phyloP scores from a whole-genome alignment of 2,113 vertebrate species.

The Limanda limanda region DNA sequence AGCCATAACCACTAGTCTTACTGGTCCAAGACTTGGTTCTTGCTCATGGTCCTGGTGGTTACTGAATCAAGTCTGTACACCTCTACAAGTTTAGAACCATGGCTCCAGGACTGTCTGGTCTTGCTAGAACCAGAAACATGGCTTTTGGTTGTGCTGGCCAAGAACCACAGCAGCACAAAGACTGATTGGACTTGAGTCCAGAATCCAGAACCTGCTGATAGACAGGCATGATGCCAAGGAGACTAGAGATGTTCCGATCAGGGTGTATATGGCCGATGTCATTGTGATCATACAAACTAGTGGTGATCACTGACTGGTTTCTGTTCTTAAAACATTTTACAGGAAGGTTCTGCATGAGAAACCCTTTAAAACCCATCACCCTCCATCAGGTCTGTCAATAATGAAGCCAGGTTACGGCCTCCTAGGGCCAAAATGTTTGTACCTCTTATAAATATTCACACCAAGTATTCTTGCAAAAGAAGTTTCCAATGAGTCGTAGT shows the following conservation, averaged over 20 bases:
- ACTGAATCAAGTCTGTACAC: constrained; percentile 1
- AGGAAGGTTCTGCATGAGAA: neutral
- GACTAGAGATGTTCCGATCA: constrained; percentile 67
- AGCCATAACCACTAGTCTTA: constrained; percentile 20
- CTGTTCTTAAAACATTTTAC: neutral
- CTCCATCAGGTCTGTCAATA: neutral
- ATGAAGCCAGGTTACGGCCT: neutral
- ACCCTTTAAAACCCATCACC: constrained; percentile 14
- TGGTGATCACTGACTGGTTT: constrained; percentile 7
- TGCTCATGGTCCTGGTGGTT: constrained; percentile 13
- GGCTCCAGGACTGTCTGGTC: constrained; percentile 21
- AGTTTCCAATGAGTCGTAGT: neutral
- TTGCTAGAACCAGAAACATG: constrained; percentile 29
- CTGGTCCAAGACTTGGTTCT: constrained; percentile 33
- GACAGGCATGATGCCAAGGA: constrained; percentile 46
- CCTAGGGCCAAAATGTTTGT: neutral
- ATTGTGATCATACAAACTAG: neutral
- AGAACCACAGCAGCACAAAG: constrained; percentile 67
- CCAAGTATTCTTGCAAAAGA: neutral
- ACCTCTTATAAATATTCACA: neutral
- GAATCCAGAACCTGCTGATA: constrained; percentile 36
- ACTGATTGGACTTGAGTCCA: constrained; percentile 23
- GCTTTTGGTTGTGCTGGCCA: constrained; percentile 14
- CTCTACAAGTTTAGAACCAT: constrained; percentile 16
- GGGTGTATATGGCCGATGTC: neutral